Evolutionary conservation across 1,140 invertebrate species (phyloP), one percentile per base, ranked within the genome.

Genomic region (Drosophila pallidifrons): DNA sequence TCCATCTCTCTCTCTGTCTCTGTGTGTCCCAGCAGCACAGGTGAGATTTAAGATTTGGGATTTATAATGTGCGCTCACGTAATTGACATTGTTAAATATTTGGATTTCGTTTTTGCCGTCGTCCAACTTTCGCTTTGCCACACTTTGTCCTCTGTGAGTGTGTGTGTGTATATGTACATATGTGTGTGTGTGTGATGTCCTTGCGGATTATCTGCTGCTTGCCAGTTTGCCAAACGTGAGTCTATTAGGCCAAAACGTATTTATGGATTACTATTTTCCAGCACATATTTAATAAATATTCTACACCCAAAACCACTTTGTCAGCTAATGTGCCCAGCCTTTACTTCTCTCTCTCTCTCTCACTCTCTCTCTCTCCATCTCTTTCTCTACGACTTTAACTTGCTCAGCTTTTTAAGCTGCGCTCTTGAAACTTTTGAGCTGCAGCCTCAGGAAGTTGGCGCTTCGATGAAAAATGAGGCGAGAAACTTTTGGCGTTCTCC

Each of bases 31-130:
- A 65, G 52, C 66, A 88, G 80, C 85, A 89, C 81, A 89, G 85
- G 85, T 89, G 85, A 89, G 85, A 89, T 89, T 55, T 89, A 85
- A 89, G 85, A 89, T 89, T 89, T 89, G 85, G 85, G 85, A 89
- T 89, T 89, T 89, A 89, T 89, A 89, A 89, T 89, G 85, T 89
- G 86, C 85, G 85, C 78, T 83, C 83, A 85, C 85, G 85, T 89
- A 89, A 89, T 89, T 89, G 85, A 89, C 85, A 83, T 89, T 89
- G 85, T 89, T 89, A 89, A 89, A 89, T 89, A 89, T 89, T 89
- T 89, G 85, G 75, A 89, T 89, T 89, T 69, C 59, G 70, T 43
- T 76, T 25, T 72, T 63, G 49, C 55, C 11, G 20, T 52, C 45
- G n/a, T 16, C n/a, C 60, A 57, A 71, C 54, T 81, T 61, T 78